A percentile compares a stretch with the other conserved stretches of the same genome.
These are phyloP conservation scores for Elysia chlorotica DNA, from an alignment of 1,140 invertebrate genomes.

Conservation along the genomic window DNA sequence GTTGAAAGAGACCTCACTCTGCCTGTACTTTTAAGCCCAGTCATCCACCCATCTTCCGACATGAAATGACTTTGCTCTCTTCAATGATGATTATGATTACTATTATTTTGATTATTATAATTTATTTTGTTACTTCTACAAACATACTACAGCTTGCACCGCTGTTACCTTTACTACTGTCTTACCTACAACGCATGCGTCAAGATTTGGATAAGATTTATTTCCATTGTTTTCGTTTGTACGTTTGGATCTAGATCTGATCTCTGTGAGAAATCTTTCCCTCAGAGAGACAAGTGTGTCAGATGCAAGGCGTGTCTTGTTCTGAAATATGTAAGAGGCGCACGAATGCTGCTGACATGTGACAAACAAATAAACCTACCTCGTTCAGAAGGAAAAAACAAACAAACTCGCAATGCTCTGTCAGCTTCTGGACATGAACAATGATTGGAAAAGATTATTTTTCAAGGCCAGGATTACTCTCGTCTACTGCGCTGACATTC, in stretches of 20 bases:
- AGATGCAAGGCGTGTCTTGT: not conserved
- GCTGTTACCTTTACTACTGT: not conserved
- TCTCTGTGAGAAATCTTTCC: too few relatives aligned
- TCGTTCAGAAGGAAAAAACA: constrained; percentile 47
- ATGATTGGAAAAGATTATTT: not conserved
- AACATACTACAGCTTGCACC: too few relatives aligned
- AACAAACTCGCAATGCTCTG: not conserved
- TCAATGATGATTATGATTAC: too few relatives aligned
- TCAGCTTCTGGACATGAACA: not conserved
- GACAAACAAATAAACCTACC: constrained; percentile 48
- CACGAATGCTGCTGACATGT: not conserved
- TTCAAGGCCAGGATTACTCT: not conserved
- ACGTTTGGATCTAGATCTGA: too few relatives aligned
- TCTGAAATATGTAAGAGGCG: not conserved
- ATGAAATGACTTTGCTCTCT: too few relatives aligned
- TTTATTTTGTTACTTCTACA: too few relatives aligned
- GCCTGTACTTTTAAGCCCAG: too few relatives aligned
- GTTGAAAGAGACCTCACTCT: too few relatives aligned
- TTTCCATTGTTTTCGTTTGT: too few relatives aligned
- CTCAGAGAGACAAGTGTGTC: not conserved
- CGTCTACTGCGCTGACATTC: not conserved
- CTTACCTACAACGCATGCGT: not conserved
- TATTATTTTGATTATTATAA: too few relatives aligned
- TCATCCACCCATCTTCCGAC: too few relatives aligned
- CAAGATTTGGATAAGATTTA: not conserved